Evolutionary conservation across 2,113 vertebrate genomes (phyloP), one percentile per base, ranked within the genome.

Genomic region (Cryptomyrus ogoouensis): DNA sequence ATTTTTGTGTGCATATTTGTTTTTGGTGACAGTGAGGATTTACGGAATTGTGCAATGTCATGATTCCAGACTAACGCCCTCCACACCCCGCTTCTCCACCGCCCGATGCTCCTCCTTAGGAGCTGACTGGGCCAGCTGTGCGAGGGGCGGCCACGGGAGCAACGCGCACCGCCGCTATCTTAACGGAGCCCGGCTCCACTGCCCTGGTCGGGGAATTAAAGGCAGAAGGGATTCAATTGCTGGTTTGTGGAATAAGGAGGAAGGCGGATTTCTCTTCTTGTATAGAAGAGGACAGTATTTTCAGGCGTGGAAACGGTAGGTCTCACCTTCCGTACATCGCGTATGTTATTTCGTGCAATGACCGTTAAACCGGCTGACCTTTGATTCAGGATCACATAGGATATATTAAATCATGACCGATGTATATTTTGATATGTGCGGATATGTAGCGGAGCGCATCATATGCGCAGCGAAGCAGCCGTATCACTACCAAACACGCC

Each of bases 21-120:
- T 85, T 24, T 49, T n/a, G 83, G 83, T n/a, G 9, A 85, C 39
- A 85, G 19, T 24, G 46, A 17, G 21, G 24, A 46, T 47, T 46
- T 85, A 49, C 17, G 83, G 83, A 49, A 58, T 85, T 84, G 52
- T 89, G 89, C 89, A 89, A 58, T 84, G 89, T 89, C 89, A 89
- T 62, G 77, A 35, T 53, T 84, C 52, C 31, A 89, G 70, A 74
- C 42, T 70, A 70, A 70, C 62, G 62, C 62, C 62, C 62, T 70
- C n/a, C 62, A 66, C 62, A 66, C 24, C 62, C 62, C 62, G 62
- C 62, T 66, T 27, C 62, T 27, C n/a, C 10, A 44, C 74, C 27
- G 44, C 70, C 89, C 52, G 53, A 42, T 42, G 44, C 89, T 70
- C 85, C 85, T 87, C 85, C 88, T 89, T 89, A 56, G 15, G 80